Base-by-base conservation (phyloP, 2,113 vertebrate genomes). In the Mirza zaza region DNA sequence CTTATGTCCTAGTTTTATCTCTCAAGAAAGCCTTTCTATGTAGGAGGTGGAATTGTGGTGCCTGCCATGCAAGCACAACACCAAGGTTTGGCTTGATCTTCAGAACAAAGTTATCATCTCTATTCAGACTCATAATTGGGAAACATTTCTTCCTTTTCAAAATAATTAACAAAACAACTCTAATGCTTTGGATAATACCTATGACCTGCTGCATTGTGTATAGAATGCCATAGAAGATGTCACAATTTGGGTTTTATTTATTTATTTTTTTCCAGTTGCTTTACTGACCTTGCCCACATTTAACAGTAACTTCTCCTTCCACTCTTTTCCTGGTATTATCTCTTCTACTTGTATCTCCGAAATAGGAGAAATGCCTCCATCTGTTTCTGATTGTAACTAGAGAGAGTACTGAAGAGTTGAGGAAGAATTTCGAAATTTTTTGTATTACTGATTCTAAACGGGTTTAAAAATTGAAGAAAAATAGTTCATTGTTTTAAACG, bases 151-250 rank as follows among this genome's bases (percentile, higher is more conserved):
- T 80, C 9, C 29, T 93, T 85, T 65, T 73, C 11, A 73, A 50
- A 65, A 27, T n/a, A 71, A 67, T 85, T 71, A 84, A 23, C 17
- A 84, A 90, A 96, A 90, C 2, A 39, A 48, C 23, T 13, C 45
- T 73, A 50, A 42, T 7, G 0, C 6, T 67, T 52, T n/a, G 45
- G 18, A 15, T 32, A 42, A n/a, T 57, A 25, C 34, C 2, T 23
- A 18, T 4, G 50, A 65, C 32, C 10, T 87, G 27, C 8, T 42
- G 2, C 1, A 1, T 48, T n/a, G 12, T 23, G 2, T 29, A 6
- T 48, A 45, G n/a, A 88, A 76, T 27, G 32, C 21, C 20, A 1
- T n/a, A 0, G 1, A n/a, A 6, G 3, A 8, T 52, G 8, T 52
- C 63, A 42, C 32, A 36, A 61, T 48, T 65, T 57, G 4, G 57